Conservation (phyloP, 2,888 invertebrate genomes). For the Torymus auratus region DNA sequence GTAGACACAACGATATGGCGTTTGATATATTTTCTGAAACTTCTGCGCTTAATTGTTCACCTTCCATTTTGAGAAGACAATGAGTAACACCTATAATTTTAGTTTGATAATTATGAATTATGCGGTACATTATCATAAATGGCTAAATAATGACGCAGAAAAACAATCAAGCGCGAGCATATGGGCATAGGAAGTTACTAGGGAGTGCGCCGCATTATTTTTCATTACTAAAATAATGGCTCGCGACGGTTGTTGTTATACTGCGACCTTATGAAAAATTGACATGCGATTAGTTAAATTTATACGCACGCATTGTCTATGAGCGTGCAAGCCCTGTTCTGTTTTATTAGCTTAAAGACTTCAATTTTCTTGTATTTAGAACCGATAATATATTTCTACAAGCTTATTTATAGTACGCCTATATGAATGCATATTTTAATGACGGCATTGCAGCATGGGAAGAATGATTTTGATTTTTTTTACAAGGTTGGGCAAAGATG, state of each 20-base stretch:
- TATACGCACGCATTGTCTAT: not conserved
- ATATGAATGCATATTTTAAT: too few species aligned
- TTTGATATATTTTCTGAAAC: constrained; percentile 18
- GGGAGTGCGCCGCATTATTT: constrained; percentile 13
- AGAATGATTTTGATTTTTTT: too few species aligned
- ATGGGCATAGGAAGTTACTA: constrained; percentile 22
- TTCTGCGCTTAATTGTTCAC: not conserved
- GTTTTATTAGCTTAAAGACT: not conserved
- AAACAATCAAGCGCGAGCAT: constrained; percentile 13
- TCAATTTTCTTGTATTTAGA: not conserved
- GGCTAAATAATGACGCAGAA: constrained; percentile 24
- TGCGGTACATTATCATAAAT: constrained; percentile 32
- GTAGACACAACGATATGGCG: constrained; percentile 3
- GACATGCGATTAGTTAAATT: constrained; percentile 34
- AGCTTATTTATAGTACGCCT: not conserved
- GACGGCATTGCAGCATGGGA: too few species aligned
- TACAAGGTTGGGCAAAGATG: too few species aligned
- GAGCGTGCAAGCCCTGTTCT: not conserved
- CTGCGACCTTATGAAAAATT: constrained; percentile 9
- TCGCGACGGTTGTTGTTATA: not conserved
- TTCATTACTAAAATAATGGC: constrained; percentile 21
- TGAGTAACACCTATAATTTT: constrained; percentile 23
- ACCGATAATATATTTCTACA: not conserved
- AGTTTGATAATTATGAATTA: constrained; percentile 25
- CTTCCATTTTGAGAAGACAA: constrained; percentile 2